Evolutionary conservation across 2,797 vertebrate genomes (phyloP), one percentile per base, ranked within the genome.

Genomic region (Octomys mimax): DNA sequence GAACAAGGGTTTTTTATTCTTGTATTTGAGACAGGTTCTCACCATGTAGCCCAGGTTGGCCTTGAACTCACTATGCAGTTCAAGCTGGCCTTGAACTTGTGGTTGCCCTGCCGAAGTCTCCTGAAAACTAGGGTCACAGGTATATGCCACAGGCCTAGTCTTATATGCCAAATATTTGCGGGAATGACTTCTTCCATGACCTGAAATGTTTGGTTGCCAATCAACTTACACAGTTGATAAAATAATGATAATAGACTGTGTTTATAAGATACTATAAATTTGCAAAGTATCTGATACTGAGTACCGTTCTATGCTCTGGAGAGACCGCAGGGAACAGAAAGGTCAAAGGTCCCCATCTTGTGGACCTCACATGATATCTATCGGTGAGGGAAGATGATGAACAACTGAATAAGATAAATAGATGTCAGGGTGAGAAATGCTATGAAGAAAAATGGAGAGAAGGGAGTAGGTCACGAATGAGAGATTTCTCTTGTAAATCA

Each of bases 161-260:
- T 57, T 70, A 42, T 82, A 62, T 94, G 79, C 94, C 42, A 89
- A 33, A 91, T 83, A 86, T 87, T 95, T 92, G 93, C 95, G 70
- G 73, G 61, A 54, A 93, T 33, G n/a, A 52, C 87, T 91, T 90
- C 85, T 95, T 80, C 52, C 64, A n/a, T 22, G 59, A 82, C 86
- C 54, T 36, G 85, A 52, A 64, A 71, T 78, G 49, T 90, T 94
- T 92, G 87, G 66, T 89, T 95, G 92, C 83, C 78, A 91, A 85
- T 88, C n/a, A 54, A 91, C 54, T 64, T 88, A 81, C 70, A 78
- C 13, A 87, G 24, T 87, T 93, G 93, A 92, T 89, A 96, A 95
- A 91, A 92, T 87, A 87, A 71, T 80, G 94, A 80, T 57, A 94
- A 68, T 9, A 91, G 83, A 87, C 26, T 22, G 92, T 71, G 70